Evolutionary conservation across 1,140 invertebrate species (phyloP).

Genomic region (Lasaia peninsularis): DNA sequence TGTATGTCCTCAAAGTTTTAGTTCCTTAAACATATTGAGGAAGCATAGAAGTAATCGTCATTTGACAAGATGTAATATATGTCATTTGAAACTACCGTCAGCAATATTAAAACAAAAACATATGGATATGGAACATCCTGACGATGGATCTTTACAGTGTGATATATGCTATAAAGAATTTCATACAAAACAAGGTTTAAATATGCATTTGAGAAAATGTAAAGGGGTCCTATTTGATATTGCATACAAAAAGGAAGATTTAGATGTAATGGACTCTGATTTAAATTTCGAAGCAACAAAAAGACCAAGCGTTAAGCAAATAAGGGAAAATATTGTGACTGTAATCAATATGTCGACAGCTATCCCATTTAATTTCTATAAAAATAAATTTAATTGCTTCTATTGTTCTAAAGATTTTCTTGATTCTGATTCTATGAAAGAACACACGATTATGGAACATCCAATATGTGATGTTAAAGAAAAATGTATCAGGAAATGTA

Average conservation of each 20-base stretch:
- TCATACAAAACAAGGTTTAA: slow-evolving; percentile 60
- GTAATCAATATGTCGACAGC: slow-evolving; percentile 67
- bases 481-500: slow-evolving; percentile 59
- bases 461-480: slow-evolving; percentile 54
- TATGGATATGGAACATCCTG: slow-evolving; percentile 60
- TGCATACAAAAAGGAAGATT: slow-evolving; percentile 47
- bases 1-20: slow-evolving; percentile 49
- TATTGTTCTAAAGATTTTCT: slow-evolving; percentile 65
- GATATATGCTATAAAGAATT: slow-evolving; percentile 61
- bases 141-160: slow-evolving; percentile 56
- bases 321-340: slow-evolving; percentile 59
- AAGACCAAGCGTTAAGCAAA: slow-evolving; percentile 58
- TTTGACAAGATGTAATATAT: slow-evolving; percentile 54
- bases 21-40: slow-evolving; percentile 55
- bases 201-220: slow-evolving; percentile 61
- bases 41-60: slow-evolving; percentile 62
- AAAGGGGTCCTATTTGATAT: slow-evolving; percentile 43
- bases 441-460: slow-evolving; percentile 57
- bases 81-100: slow-evolving; percentile 53
- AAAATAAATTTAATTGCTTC: slow-evolving; percentile 69
- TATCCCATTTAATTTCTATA: slow-evolving; percentile 66
- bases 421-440: slow-evolving; percentile 57
- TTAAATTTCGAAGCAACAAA: slow-evolving; percentile 41
- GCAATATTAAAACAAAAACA: slow-evolving; percentile 61
- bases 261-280: slow-evolving; percentile 49